Evolutionary conservation across 2,888 invertebrate genomes (phyloP).

Genomic region (Caenorhabditis zanzibari): DNA sequence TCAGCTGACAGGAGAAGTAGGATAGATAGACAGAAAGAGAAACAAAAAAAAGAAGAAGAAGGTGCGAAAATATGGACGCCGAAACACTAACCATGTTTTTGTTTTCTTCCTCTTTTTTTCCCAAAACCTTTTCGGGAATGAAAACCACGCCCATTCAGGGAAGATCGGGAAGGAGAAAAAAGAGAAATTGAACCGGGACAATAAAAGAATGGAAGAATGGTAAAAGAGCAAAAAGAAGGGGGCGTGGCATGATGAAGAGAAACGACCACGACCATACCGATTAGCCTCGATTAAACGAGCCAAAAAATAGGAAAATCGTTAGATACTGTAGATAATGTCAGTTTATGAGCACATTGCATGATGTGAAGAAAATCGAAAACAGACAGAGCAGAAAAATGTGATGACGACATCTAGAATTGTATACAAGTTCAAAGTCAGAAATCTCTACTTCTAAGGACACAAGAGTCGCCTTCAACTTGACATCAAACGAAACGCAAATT

Average conservation of each 20-base stretch:
- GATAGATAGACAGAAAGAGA: background rate
- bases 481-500: slow-evolving; percentile 19
- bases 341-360: background rate
- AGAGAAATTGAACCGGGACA: slow-evolving; percentile 29
- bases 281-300: slow-evolving; percentile 49
- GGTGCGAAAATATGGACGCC: slow-evolving; percentile 47
- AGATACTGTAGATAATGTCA: slow-evolving; percentile 35
- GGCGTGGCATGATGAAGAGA: slow-evolving; percentile 13
- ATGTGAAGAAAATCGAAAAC: background rate
- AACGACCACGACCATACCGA: slow-evolving; percentile 22
- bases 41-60: slow-evolving; percentile 7
- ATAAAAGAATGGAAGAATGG: slow-evolving; percentile 9
- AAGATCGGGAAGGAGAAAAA: background rate
- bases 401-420: background rate
- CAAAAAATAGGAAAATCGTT: slow-evolving; percentile 6
- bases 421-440: background rate
- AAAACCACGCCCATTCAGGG: slow-evolving; percentile 26
- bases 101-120: slow-evolving; percentile 16
- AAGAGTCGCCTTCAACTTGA: slow-evolving; percentile 2
- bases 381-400: no score
- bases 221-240: slow-evolving; percentile 36
- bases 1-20: slow-evolving; percentile 43
- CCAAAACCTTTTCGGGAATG: slow-evolving; percentile 2
- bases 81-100: slow-evolving; percentile 54
- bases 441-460: background rate